Base-by-base conservation (phyloP, 2,888 invertebrate genomes). In the Schizaphis graminum region DNA sequence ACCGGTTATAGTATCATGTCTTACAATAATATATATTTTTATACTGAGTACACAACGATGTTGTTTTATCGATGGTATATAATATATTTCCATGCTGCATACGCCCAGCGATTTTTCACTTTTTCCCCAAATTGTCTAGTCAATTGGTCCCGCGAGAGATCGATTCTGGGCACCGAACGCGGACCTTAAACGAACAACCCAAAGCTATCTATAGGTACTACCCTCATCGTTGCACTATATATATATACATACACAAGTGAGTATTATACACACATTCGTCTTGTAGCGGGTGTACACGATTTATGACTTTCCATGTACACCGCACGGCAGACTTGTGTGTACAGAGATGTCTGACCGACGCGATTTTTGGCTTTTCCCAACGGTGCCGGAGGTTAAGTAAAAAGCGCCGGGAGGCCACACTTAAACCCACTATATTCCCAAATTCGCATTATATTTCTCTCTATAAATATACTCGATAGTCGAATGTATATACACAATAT, bases 61-160 rank as follows among this genome's bases (percentile, higher is more conserved):
- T 28, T 47, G 24, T 28, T 41, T 16, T 47, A 57, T 41, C 41
- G 35, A 85, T n/a, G 84, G 41, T n/a, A 35, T 21, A 84, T 53
- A 61, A 87, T 87, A 87, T 57, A 77, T 49, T 26, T 26, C 10
- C 28, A 26, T 24, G 13, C 44, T n/a, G 41, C 28, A 24, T 41
- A 94, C 93, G 93, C 93, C 93, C 93, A 94, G 93, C 90, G 89
- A 94, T 94, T 90, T 94, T 94, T 94, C 93, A 94, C 90, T 57
- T 94, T 94, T 90, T 56, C 93, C 57, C 84, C 84, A 85, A 41
- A 89, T 89, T 44, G 89, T 61, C 93, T 77, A 61, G 24, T 67
- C 57, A 47, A 89, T 89, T 47, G 89, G 89, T 93, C 93, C 93
- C 93, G 26, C 21, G 89, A 57, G 93, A 89, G 35, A 77, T 47